These are phyloP conservation scores for Eupelmus urozonus DNA, from an alignment of 2,888 invertebrate genomes.

Conservation along the genomic window DNA sequence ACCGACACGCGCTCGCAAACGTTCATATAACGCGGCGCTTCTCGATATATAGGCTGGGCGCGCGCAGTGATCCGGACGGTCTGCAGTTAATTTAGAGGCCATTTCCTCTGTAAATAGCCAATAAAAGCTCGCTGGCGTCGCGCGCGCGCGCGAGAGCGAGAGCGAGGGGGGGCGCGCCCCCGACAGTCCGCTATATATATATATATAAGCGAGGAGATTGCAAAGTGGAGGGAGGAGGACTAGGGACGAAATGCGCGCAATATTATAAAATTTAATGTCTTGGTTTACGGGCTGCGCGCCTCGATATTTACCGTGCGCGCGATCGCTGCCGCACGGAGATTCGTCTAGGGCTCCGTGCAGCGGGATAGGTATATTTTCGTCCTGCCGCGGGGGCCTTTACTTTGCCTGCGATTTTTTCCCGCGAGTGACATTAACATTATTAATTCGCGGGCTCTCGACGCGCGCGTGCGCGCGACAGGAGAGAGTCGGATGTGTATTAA, in stretches of 20 bases:
- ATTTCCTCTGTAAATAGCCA: slow-evolving; percentile 77
- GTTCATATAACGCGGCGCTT: slow-evolving; percentile 59
- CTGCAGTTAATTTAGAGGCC: slow-evolving; percentile 77
- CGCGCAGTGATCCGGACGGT: slow-evolving; percentile 73
- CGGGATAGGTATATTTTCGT: neutral
- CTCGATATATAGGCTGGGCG: slow-evolving; percentile 64
- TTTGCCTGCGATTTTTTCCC: slow-evolving; percentile 6
- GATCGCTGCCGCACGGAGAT: slow-evolving; percentile 65
- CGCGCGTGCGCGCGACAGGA: too few species aligned
- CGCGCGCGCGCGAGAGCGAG: slow-evolving; percentile 48
- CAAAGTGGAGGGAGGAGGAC: slow-evolving; percentile 61
- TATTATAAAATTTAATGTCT: slow-evolving; percentile 78
- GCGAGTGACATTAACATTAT: slow-evolving; percentile 36
- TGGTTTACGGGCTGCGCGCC: slow-evolving; percentile 74
- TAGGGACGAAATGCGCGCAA: slow-evolving; percentile 68
- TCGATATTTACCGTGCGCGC: slow-evolving; percentile 74
- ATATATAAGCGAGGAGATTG: slow-evolving; percentile 49
- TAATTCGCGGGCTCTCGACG: slow-evolving; percentile 12
- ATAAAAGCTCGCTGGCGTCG: slow-evolving; percentile 73
- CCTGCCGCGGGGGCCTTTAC: neutral
- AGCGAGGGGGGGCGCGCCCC: slow-evolving; percentile 5
- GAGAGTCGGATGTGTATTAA: too few species aligned
- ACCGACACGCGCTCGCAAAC: neutral
- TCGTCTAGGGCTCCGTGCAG: neutral
- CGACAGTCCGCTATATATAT: neutral